Evolutionary conservation across 2,797 vertebrate genomes (phyloP).

Genomic region (Pipistrellus pygmaeus): DNA sequence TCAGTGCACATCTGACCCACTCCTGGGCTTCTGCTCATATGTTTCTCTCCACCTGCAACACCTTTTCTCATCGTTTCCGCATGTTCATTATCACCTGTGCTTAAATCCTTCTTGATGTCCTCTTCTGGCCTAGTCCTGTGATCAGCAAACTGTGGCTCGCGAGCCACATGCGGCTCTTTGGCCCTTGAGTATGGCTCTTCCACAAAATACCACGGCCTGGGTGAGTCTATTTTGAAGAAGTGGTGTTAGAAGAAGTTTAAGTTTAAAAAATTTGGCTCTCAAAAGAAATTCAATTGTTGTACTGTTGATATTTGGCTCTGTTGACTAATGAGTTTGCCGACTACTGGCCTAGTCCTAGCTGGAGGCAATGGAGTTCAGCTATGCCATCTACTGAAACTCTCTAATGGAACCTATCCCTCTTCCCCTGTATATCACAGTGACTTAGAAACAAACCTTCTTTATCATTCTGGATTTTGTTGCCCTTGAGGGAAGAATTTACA

Average conservation of each 20-base stretch:
- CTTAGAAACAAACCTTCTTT: background rate
- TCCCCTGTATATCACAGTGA: background rate
- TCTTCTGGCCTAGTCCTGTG: background rate
- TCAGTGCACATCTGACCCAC: background rate
- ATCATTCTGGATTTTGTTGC: background rate
- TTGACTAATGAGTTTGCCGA: no score
- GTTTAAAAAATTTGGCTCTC: no score
- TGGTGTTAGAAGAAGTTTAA: no score
- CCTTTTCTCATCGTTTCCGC: conserved; percentile 26
- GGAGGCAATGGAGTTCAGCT: background rate
- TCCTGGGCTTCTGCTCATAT: background rate
- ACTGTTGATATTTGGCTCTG: no score
- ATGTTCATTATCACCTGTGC: background rate
- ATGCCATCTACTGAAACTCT: background rate
- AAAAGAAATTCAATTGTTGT: no score
- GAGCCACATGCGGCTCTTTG: no score
- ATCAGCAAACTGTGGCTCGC: no score
- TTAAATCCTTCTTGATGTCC: background rate
- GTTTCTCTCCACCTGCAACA: conserved; percentile 26
- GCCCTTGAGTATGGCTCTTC: no score
- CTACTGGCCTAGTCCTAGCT: background rate
- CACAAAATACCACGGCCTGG: no score
- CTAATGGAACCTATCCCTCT: no score
- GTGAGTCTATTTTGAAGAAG: no score
- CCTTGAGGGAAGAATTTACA: background rate